Percentiles rank a stretch among this genome's conserved stretches.
Conservation (phyloP, 2,888 invertebrate genomes). For the Pseudanteris insignis region DNA sequence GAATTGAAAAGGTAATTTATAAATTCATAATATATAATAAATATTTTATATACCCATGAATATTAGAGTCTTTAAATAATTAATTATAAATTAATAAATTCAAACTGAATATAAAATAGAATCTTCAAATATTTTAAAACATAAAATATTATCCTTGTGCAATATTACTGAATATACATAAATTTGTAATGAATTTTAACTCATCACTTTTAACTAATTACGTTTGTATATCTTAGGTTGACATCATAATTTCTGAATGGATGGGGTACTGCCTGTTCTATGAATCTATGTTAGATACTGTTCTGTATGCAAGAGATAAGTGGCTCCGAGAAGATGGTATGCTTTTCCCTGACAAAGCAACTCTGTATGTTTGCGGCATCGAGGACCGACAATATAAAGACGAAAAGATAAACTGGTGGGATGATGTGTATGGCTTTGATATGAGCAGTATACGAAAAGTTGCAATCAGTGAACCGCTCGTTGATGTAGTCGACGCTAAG, state of each 20-base stretch:
- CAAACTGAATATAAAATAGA: too few relatives aligned
- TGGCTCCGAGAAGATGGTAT: conserved; percentile 94
- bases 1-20: conserved; percentile 78
- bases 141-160: too few relatives aligned
- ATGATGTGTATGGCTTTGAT: conserved; percentile 99
- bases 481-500: conserved; percentile 98
- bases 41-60: too few relatives aligned
- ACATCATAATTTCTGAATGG: conserved; percentile 88
- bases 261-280: conserved; percentile 94
- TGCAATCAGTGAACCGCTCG: conserved; percentile 97
- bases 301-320: conserved; percentile 96
- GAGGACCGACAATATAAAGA: conserved; percentile 99
- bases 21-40: too few relatives aligned
- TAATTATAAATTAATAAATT: too few relatives aligned
- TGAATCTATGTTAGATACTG: conserved; percentile 99
- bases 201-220: too few relatives aligned
- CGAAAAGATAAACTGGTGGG: conserved; percentile 99
- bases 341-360: conserved; percentile 93
- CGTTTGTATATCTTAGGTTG: too few relatives aligned
- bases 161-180: too few relatives aligned
- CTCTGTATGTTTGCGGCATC: conserved; percentile 91
- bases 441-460: conserved; percentile 99
- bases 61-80: too few relatives aligned
- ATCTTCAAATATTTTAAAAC: too few relatives aligned
- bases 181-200: too few relatives aligned